phyloP scores from a whole-genome alignment of 2,113 vertebrate genomes.

The Cyrtonyx montezumae region DNA sequence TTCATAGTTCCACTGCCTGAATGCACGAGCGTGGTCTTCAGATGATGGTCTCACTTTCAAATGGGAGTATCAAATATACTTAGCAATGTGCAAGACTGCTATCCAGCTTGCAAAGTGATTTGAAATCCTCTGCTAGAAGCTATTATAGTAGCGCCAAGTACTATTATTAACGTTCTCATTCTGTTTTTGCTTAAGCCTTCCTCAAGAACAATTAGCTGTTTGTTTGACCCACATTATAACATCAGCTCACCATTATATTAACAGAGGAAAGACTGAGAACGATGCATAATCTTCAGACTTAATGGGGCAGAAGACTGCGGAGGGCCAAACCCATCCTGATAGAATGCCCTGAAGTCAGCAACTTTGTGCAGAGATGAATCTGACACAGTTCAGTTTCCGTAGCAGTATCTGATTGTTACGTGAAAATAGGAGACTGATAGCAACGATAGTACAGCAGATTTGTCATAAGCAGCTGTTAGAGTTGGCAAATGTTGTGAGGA shows the following conservation, averaged over 20 bases:
- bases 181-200: constrained; percentile 33
- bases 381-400: not conserved
- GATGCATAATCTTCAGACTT: constrained; percentile 60
- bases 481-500: not conserved
- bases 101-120: constrained; percentile 25
- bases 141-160: constrained; percentile 19
- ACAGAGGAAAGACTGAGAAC: constrained; percentile 25
- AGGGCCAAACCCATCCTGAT: constrained; percentile 36
- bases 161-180: constrained; percentile 56
- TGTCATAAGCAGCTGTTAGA: not conserved
- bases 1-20: not conserved
- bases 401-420: not conserved
- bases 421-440: not conserved
- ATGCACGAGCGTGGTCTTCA: constrained; percentile 2
- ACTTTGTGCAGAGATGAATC: constrained; percentile 17
- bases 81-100: not conserved
- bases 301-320: constrained; percentile 58
- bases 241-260: constrained; percentile 47
- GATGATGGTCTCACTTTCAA: constrained; percentile 52
- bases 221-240: constrained; percentile 51
- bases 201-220: constrained; percentile 66
- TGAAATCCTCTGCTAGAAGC: constrained; percentile 50
- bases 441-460: not conserved
- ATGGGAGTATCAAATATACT: constrained; percentile 46
- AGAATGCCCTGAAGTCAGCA: constrained; percentile 35